Evolutionary conservation across 2,888 invertebrate genomes (phyloP), one percentile per base, ranked within the genome.

Genomic region (Alitta virens): DNA sequence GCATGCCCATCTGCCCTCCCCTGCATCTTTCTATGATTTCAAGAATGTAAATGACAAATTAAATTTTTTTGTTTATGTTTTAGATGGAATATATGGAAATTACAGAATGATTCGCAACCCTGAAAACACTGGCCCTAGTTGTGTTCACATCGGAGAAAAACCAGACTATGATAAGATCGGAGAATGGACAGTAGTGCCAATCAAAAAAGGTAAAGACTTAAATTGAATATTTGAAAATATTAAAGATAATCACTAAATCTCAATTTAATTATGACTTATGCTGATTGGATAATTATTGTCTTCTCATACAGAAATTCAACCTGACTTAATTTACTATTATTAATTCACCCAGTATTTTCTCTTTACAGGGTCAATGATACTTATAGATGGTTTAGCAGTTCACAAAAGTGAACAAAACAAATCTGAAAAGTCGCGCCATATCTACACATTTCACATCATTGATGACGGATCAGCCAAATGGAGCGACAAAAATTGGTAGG

Each of bases 391-490:
- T 0, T 88, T 91, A 77, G 93, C 96, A 0, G 91, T 97, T 0
- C 98, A 99, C 82, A 91, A 90, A 78, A 97, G 96, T 75, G 91
- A 91, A 57, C 85, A 86, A 9, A 99, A 99, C 82, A 88, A 85
- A 64, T 95, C 95, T 0, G 79, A 86, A 1, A 86, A 87, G 67
- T 90, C 93, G n/a, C 87, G 98, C 38, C 92, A 94, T 74, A 94
- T 92, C 0, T 99, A 98, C 83, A 95, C 96, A 5, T 96, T 97
- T 83, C 98, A 99, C 80, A 87, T 95, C 0, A 86, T 92, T 62
- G 98, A 99, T 80, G 84, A 88, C 21, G 68, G 67, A 3, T 62
- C 68, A 2, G 89, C 90, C 33, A 84, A 85, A 60, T 98, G 91
- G 83, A 88, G 40, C 54, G 27, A 40, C 1, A 18, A 24, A 5